These are phyloP conservation scores for Rousettus madagascariensis DNA, from an alignment of 2,797 vertebrate species.

Conservation along the genomic window DNA sequence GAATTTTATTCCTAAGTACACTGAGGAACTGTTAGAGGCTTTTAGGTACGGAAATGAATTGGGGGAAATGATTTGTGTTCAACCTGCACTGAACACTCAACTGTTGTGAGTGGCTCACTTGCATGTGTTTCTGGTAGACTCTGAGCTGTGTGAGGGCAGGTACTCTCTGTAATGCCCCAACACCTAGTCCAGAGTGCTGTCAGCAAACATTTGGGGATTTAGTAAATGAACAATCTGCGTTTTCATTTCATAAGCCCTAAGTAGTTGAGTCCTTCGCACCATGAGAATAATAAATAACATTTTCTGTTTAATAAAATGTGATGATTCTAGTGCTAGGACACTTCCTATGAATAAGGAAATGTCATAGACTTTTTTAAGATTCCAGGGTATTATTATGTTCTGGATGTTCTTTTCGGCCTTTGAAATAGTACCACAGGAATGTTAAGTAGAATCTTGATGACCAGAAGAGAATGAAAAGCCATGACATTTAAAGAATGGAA, in stretches of 20 bases:
- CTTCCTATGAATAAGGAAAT: not conserved
- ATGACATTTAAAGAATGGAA: slow-evolving; percentile 48
- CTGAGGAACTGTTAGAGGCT: not conserved
- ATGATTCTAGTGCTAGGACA: not conserved
- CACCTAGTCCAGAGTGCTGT: not conserved
- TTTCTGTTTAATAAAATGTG: not conserved
- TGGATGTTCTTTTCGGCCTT: not conserved
- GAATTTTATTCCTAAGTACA: not conserved
- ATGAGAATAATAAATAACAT: not conserved
- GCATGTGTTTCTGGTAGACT: accelerated
- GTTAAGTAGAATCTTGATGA: slow-evolving; percentile 14
- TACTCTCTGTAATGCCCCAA: not conserved
- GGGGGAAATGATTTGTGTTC: too few relatives aligned
- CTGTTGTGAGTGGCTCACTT: not conserved
- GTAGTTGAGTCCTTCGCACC: not conserved
- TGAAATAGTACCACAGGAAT: slow-evolving; percentile 37
- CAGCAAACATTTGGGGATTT: not conserved
- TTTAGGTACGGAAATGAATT: not conserved
- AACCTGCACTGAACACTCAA: too few relatives aligned
- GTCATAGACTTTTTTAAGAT: not conserved
- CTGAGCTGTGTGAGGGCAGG: not conserved
- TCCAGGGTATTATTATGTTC: not conserved
- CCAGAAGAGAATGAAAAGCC: slow-evolving; percentile 37
- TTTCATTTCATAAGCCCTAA: not conserved
- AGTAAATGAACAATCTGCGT: not conserved